Evolutionary conservation across 2,888 invertebrate genomes (phyloP), one percentile per base, ranked within the genome.

Genomic region (Heteromyza rotundicornis): DNA sequence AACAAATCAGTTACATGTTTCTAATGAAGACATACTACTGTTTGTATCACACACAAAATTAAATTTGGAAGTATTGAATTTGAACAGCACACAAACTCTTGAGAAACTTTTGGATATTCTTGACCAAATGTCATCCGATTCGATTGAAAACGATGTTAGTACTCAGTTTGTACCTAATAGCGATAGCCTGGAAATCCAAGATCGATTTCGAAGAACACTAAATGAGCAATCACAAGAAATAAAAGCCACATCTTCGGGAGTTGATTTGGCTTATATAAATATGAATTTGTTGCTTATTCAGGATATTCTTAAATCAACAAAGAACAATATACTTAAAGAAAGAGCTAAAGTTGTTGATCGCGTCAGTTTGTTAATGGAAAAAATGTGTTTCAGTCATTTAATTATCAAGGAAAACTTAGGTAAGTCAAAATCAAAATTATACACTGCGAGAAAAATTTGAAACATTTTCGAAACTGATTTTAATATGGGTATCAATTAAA

Each of bases 381-480:
- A 67, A 57, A 65, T 65, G 64, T 67, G 66, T 24, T 52, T 35
- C 32, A 67, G 66, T 44, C 63, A 67, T 35, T 47, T 65, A 2
- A 65, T 67, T n/a, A 65, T 59, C 1, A 64, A 63, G 47, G 66
- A 67, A 19, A 65, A 27, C 8, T 63, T 67, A 55, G 61, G 66
- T 67, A 32, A 63, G 63, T 57, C 8, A 2, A 27, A 27, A 10
- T 27, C 10, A 7, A 27, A 7, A 27, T 27, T 27, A 7, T 27
- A 27, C 10, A 7, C 10, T 27, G 27, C 27, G 27, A 7, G 5
- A n/a, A n/a, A 27, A 7, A 27, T 27, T 27, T 27, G 5, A 27
- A 27, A 10, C 27, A 27, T 27, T 27, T 27, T 10, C 27, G 5
- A 27, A 27, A 27, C 27, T 27, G n/a, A n/a, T n/a, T n/a, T n/a